These are phyloP conservation scores for Choloepus hoffmanni DNA, from an alignment of 2,113 vertebrate species.

Conservation along the genomic window DNA sequence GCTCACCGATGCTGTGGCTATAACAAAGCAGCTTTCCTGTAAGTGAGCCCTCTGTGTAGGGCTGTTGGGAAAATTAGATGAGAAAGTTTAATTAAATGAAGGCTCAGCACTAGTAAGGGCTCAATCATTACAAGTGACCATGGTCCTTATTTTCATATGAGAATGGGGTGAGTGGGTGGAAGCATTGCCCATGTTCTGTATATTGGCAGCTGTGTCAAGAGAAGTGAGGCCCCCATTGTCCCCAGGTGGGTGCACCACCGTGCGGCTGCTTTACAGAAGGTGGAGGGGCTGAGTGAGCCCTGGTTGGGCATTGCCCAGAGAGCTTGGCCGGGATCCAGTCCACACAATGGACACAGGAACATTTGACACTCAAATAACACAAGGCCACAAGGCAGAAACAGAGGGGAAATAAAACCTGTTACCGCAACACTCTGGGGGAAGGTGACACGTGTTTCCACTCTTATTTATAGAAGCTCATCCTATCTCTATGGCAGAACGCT, in stretches of 20 bases:
- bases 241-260: fast-evolving
- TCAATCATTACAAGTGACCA: fast-evolving
- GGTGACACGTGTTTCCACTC: not conserved
- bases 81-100: not conserved
- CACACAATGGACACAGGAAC: conserved; percentile 47
- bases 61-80: not conserved
- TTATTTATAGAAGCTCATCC: conserved; percentile 54
- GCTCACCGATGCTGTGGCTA: fast-evolving
- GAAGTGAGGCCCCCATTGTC: fast-evolving
- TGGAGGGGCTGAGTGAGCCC: not conserved
- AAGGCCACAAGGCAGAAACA: conserved; percentile 33
- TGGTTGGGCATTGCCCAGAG: not conserved
- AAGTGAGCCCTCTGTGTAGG: fast-evolving
- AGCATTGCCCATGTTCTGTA: fast-evolving
- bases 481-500: not conserved
- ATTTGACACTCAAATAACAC: conserved; percentile 41
- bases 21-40: too few relatives aligned
- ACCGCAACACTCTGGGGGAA: not conserved
- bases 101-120: fast-evolving
- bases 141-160: not conserved
- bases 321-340: conserved; percentile 61
- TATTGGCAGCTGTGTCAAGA: not conserved
- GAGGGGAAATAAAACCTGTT: conserved; percentile 17
- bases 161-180: fast-evolving
- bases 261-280: not conserved